Evolutionary conservation across 2,797 vertebrate genomes (phyloP).

Genomic region (Nothura maculosa): DNA sequence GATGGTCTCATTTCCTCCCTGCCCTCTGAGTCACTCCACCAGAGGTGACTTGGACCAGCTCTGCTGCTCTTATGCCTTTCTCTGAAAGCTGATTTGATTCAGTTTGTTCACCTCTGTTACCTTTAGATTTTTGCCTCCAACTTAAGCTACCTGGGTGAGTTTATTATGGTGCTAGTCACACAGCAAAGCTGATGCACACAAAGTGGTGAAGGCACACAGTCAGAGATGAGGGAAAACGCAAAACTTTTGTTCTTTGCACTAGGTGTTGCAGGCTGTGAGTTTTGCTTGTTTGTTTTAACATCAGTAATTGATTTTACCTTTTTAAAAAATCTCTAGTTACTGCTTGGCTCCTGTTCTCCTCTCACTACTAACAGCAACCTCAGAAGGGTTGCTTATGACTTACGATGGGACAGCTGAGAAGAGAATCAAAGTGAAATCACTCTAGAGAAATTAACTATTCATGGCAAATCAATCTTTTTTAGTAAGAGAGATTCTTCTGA

Average conservation of each 20-base stretch:
- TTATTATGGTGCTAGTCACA: background rate
- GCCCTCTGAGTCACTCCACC: background rate
- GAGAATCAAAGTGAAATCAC: background rate
- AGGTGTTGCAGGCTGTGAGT: background rate
- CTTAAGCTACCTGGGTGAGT: background rate
- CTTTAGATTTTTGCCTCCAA: background rate
- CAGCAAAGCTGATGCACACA: background rate
- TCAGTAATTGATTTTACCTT: background rate
- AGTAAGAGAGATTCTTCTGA: background rate
- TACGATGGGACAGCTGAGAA: background rate
- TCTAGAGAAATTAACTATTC: background rate
- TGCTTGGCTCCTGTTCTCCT: background rate
- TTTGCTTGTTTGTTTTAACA: background rate
- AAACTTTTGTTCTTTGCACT: background rate
- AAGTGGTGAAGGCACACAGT: accelerated
- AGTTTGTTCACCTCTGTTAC: accelerated
- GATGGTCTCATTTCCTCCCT: background rate
- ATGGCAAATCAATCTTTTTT: background rate
- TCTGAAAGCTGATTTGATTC: background rate
- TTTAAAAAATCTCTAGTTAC: background rate
- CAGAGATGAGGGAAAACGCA: background rate
- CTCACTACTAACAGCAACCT: background rate
- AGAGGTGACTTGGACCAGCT: background rate
- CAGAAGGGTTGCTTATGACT: background rate
- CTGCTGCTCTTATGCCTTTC: background rate